Percentiles rank a stretch among this genome's conserved stretches.
phyloP scores from a whole-genome alignment of 2,113 vertebrate species.

The Urocolius indicus region DNA sequence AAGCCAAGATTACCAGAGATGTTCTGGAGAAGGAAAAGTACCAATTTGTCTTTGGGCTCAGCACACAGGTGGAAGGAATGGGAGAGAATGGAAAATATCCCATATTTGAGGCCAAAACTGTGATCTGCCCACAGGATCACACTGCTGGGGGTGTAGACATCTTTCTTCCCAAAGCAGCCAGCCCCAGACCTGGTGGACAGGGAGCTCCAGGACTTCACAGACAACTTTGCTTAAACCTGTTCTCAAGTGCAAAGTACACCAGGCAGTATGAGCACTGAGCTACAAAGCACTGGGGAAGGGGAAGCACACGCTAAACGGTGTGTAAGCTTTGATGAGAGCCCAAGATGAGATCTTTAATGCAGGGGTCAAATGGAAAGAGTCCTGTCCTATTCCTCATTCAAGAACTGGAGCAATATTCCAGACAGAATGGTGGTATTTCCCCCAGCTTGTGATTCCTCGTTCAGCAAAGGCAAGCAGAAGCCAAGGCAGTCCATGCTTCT shows the following conservation, averaged over 20 bases:
- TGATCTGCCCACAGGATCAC: neutral
- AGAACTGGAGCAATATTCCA: neutral
- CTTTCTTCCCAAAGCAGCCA: neutral
- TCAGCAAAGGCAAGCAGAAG: neutral
- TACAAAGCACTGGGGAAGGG: neutral
- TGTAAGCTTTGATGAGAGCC: neutral
- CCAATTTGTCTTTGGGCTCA: neutral
- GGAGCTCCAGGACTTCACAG: neutral
- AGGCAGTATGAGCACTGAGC: neutral
- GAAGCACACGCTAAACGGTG: neutral
- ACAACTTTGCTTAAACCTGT: neutral
- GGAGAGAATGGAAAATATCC: neutral
- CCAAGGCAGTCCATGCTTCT: neutral
- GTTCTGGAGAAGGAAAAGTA: neutral
- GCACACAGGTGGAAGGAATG: neutral
- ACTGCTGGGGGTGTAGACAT: neutral
- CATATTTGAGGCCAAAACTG: rapidly evolving
- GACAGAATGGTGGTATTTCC: neutral
- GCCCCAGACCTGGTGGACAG: neutral
- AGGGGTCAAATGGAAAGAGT: neutral
- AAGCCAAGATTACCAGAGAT: rapidly evolving
- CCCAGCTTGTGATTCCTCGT: neutral
- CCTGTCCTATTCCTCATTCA: neutral
- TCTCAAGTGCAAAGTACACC: no score
- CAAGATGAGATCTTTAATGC: rapidly evolving